Evolutionary conservation across 2,888 invertebrate genomes (phyloP).

Genomic region (Pteria penguin): DNA sequence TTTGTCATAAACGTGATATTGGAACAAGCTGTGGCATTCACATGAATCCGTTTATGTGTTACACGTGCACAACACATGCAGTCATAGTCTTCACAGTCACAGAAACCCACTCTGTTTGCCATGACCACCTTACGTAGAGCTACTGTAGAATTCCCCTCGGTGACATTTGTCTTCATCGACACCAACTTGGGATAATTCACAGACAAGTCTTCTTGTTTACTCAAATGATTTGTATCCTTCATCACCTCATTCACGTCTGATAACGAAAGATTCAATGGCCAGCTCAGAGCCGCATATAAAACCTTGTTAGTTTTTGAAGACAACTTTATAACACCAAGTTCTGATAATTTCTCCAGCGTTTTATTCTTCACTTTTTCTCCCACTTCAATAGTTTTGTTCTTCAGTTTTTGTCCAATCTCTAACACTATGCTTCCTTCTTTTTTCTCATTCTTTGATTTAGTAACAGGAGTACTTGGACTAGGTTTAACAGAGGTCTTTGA

Average conservation of each 20-base stretch:
- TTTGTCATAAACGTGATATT: conserved; percentile 71
- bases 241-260: conserved; percentile 70
- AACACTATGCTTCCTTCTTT: conserved; percentile 45
- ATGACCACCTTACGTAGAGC: conserved; percentile 38
- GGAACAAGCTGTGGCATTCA: conserved; percentile 68
- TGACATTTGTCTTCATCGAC: conserved; percentile 30
- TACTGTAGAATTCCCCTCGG: conserved; percentile 35
- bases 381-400: conserved; percentile 64
- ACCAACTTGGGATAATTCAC: conserved; percentile 47
- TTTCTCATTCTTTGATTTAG: background rate
- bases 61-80: conserved; percentile 72
- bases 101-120: conserved; percentile 63
- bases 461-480: background rate
- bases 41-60: conserved; percentile 62
- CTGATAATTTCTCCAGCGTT: conserved; percentile 68
- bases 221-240: conserved; percentile 71
- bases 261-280: conserved; percentile 66
- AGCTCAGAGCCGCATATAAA: conserved; percentile 58
- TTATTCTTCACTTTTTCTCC: conserved; percentile 69
- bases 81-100: conserved; percentile 69
- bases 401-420: conserved; percentile 59
- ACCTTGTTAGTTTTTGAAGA: conserved; percentile 52
- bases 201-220: conserved; percentile 61
- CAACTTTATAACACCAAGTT: conserved; percentile 59
- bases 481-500: background rate